Conservation (phyloP, 2,797 vertebrate genomes). For the Chelmon rostratus region DNA sequence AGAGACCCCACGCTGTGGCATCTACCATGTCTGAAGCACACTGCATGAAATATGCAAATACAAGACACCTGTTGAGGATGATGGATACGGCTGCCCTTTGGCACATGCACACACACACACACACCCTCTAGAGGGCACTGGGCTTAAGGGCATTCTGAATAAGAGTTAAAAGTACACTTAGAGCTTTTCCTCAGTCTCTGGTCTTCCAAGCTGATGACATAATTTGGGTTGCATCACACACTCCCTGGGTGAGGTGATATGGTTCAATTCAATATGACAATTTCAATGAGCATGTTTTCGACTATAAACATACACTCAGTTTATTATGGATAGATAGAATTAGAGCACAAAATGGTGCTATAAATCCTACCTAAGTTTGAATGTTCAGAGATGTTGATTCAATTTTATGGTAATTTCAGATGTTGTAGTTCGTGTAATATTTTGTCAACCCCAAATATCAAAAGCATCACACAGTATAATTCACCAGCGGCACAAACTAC, state of each 20-base stretch:
- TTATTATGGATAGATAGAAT: background rate
- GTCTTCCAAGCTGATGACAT: conserved; percentile 29
- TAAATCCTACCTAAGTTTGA: background rate
- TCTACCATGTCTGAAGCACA: conserved; percentile 14
- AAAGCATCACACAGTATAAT: background rate
- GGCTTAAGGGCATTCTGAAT: conserved; percentile 35
- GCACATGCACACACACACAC: conserved; percentile 3
- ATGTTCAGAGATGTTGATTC: background rate
- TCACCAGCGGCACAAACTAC: background rate
- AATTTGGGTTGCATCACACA: conserved; percentile 6
- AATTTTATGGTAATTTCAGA: background rate
- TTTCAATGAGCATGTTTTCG: background rate
- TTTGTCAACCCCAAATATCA: background rate
- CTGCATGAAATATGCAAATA: conserved; percentile 7
- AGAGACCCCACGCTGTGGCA: conserved; percentile 30
- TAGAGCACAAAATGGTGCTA: too few relatives aligned
- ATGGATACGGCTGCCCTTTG: conserved; percentile 12
- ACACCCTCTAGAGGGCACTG: background rate
- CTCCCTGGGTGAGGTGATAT: background rate
- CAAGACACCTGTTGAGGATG: conserved; percentile 51
- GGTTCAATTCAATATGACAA: background rate
- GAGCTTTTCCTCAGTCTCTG: background rate
- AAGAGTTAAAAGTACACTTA: conserved; percentile 42
- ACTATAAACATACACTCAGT: background rate
- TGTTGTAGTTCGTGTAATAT: conserved; percentile 1